Conservation (phyloP, 2,797 vertebrate species). For the Agapornis canus region DNA sequence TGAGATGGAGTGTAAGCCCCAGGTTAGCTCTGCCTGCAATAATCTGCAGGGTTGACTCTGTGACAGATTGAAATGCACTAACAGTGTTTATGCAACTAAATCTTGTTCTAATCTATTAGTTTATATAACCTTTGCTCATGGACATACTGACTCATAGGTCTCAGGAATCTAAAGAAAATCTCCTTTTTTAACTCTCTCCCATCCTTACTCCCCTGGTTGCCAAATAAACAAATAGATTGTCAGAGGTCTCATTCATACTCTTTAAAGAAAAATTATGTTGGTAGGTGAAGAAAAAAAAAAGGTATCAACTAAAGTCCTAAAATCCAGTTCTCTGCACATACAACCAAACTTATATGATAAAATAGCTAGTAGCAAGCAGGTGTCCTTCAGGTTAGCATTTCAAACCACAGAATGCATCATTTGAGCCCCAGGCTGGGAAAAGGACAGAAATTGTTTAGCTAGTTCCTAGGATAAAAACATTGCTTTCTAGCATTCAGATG, state of each 20-base stretch:
- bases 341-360: neutral
- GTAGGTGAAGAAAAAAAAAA: neutral
- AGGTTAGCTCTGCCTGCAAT: neutral
- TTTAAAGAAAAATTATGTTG: neutral
- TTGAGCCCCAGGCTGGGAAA: neutral
- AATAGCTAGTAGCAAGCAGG: neutral
- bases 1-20: neutral
- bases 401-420: neutral
- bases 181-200: slow-evolving; percentile 8
- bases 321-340: neutral
- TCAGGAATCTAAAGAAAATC: neutral
- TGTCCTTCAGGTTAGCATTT: neutral
- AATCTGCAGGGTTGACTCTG: slow-evolving; percentile 48
- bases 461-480: neutral
- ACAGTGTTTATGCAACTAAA: slow-evolving; percentile 60
- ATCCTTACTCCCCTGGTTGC: neutral
- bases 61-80: slow-evolving; percentile 53
- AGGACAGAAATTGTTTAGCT: neutral
- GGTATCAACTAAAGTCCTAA: neutral
- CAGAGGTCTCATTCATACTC: neutral
- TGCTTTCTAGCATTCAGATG: neutral
- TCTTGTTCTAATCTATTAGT: slow-evolving; percentile 65
- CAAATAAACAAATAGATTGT: neutral
- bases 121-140: slow-evolving; percentile 61
- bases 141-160: slow-evolving; percentile 7